These are phyloP conservation scores for Cyprinodon variegatus DNA, from an alignment of 2,113 vertebrate genomes.

Conservation along the genomic window DNA sequence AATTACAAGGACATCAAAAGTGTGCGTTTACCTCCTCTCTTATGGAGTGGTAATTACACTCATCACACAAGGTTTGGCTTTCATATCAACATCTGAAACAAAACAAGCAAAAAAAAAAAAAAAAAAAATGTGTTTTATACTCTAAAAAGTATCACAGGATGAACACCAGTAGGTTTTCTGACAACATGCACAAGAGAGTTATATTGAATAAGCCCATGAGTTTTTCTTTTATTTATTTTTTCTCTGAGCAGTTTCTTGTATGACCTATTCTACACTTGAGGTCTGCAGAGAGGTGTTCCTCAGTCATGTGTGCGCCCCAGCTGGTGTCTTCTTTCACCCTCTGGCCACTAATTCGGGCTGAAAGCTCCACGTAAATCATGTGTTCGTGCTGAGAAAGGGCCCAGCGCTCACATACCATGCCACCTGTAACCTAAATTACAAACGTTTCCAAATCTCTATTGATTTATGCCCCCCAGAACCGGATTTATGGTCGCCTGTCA, in stretches of 20 bases:
- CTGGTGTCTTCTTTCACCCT: constrained; percentile 80
- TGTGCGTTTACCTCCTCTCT: constrained; percentile 28
- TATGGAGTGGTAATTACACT: constrained; percentile 42
- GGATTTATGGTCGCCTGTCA: constrained; percentile 31
- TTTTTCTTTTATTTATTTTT: no score
- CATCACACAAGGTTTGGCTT: constrained; percentile 35
- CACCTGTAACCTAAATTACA: constrained; percentile 21
- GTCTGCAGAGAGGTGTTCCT: constrained; percentile 38
- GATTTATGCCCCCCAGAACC: not conserved
- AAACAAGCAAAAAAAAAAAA: not conserved
- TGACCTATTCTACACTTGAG: constrained; percentile 12
- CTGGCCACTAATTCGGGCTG: constrained; percentile 75
- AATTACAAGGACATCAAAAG: constrained; percentile 55
- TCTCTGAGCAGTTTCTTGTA: not conserved
- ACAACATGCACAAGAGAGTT: not conserved
- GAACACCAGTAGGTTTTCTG: not conserved
- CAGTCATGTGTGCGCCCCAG: constrained; percentile 66
- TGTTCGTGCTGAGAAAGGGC: constrained; percentile 39
- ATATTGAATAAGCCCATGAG: not conserved
- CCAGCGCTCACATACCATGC: constrained; percentile 10
- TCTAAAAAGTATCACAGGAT: not conserved
- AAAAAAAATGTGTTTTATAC: constrained; percentile 7
- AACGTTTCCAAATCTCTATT: not conserved
- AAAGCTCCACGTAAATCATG: constrained; percentile 78
- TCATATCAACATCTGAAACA: constrained; percentile 18